phyloP scores from a whole-genome alignment of 1,140 invertebrate species.

The Drosophila punjabiensis region DNA sequence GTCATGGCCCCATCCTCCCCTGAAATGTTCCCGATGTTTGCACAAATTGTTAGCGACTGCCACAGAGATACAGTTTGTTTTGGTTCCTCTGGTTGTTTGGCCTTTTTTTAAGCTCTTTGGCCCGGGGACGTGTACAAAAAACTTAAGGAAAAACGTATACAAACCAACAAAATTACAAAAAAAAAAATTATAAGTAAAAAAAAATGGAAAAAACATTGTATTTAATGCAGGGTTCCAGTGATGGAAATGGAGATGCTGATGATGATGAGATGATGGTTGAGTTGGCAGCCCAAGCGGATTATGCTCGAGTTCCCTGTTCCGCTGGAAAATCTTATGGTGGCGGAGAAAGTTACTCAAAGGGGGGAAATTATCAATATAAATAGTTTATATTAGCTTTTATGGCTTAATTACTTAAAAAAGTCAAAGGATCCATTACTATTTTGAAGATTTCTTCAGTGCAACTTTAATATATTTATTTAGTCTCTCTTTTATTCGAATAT shows the following conservation, averaged over 20 bases:
- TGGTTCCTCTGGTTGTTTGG: constrained; percentile 61
- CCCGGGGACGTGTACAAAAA: constrained; percentile 51
- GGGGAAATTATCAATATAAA: neutral
- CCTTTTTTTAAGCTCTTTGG: constrained; percentile 49
- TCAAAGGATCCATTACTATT: too few species aligned
- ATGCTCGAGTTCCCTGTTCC: constrained; percentile 18
- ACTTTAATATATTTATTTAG: neutral
- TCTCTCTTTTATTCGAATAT: too few species aligned
- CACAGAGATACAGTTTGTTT: constrained; percentile 78
- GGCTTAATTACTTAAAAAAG: too few species aligned
- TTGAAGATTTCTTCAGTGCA: neutral
- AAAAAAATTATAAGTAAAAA: neutral
- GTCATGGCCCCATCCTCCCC: constrained; percentile 18
- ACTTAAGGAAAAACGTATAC: constrained; percentile 35
- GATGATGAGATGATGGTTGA: constrained; percentile 24
- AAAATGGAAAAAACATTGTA: constrained; percentile 31
- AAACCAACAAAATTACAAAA: constrained; percentile 10
- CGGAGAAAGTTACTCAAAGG: neutral
- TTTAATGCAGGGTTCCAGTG: constrained; percentile 29
- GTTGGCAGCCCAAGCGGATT: constrained; percentile 26
- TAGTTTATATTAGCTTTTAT: neutral
- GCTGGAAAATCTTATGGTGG: constrained; percentile 7
- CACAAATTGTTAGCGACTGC: constrained; percentile 80
- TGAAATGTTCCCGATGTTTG: constrained; percentile 64
- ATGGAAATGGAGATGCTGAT: constrained; percentile 31